phyloP scores from a whole-genome alignment of 2,113 vertebrate species.

The Semicossyphus pulcher region DNA sequence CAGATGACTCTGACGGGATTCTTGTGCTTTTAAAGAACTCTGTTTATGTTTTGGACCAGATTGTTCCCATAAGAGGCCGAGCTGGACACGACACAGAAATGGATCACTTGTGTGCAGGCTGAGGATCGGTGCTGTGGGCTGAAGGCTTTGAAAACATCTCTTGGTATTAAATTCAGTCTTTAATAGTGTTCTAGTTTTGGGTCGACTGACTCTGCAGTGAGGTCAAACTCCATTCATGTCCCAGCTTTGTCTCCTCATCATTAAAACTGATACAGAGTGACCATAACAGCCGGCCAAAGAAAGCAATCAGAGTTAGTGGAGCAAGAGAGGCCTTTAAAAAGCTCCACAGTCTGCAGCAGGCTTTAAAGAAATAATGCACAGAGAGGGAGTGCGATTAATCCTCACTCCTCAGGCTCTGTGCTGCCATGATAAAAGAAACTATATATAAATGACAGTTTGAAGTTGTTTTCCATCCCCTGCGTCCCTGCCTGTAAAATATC shows the following conservation, averaged over 20 bases:
- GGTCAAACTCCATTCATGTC: constrained; percentile 43
- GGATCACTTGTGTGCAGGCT: constrained; percentile 12
- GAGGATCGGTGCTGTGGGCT: neutral
- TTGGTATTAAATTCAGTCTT: constrained; percentile 31
- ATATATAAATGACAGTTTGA: constrained; percentile 42
- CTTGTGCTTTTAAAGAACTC: constrained; percentile 1
- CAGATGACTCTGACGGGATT: neutral
- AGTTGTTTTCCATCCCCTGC: constrained; percentile 8
- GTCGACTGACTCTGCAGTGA: constrained; percentile 41
- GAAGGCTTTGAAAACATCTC: constrained; percentile 40
- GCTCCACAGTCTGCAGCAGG: constrained; percentile 38
- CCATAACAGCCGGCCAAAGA: constrained; percentile 63
- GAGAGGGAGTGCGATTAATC: constrained; percentile 56
- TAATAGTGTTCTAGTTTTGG: constrained; percentile 10
- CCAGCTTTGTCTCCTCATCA: constrained; percentile 57
- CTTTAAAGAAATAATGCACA: constrained; percentile 40
- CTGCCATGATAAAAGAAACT: constrained; percentile 53
- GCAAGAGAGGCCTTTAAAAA: constrained; percentile 63
- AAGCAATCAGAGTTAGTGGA: constrained; percentile 77
- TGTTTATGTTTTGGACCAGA: constrained; percentile 1
- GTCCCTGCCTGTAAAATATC: constrained; percentile 7
- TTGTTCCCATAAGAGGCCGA: too few relatives aligned
- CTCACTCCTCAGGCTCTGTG: constrained; percentile 47
- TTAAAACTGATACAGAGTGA: constrained; percentile 68
- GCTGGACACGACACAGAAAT: too few relatives aligned